Evolutionary conservation across 2,113 vertebrate species (phyloP).

Genomic region (Colossoma macropomum): DNA sequence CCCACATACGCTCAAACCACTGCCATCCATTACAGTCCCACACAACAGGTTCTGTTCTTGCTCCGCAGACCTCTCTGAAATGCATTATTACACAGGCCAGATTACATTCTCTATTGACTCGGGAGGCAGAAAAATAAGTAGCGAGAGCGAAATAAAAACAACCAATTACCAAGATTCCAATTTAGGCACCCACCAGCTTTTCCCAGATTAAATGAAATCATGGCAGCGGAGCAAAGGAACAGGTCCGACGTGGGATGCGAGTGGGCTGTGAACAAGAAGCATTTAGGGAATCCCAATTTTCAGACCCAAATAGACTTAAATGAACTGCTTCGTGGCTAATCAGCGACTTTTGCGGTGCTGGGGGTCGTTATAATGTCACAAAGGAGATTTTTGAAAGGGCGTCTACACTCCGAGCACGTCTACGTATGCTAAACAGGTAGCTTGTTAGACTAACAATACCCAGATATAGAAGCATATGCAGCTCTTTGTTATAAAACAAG

Average conservation of each 20-base stretch:
- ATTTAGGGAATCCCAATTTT: constrained; percentile 35
- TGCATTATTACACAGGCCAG: not conserved
- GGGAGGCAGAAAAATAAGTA: not conserved
- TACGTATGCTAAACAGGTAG: not conserved
- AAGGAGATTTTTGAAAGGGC: no score
- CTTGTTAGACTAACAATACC: not conserved
- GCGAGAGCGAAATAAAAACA: constrained; percentile 21
- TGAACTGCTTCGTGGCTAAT: constrained; percentile 29
- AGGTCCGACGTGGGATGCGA: not conserved
- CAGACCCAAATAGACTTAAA: constrained; percentile 36
- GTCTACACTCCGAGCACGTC: not conserved
- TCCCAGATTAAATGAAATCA: constrained; percentile 20
- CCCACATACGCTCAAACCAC: not conserved
- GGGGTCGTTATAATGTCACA: not conserved
- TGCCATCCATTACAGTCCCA: not conserved
- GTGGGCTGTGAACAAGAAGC: constrained; percentile 19
- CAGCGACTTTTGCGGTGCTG: constrained; percentile 4
- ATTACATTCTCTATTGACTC: not conserved
- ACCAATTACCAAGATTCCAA: constrained; percentile 18
- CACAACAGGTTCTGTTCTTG: not conserved
- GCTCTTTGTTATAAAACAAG: not conserved
- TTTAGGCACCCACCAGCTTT: constrained; percentile 17
- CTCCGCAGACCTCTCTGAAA: not conserved
- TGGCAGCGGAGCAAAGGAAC: not conserved
- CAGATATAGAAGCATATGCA: not conserved